Conservation (phyloP, 2,888 invertebrate species). For the Chaetoderma sp. region DNA sequence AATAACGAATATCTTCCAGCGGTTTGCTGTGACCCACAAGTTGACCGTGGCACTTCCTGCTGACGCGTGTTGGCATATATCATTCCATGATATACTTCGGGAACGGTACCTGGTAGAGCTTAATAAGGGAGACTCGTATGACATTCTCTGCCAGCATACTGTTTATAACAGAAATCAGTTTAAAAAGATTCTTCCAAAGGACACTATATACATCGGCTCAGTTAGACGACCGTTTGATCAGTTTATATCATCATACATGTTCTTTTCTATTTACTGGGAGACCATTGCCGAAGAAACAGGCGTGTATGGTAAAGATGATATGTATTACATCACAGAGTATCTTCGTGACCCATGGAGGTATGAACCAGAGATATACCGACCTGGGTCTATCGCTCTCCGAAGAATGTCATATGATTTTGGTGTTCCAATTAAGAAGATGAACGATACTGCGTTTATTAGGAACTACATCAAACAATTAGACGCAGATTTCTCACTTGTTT, state of each 20-base stretch:
- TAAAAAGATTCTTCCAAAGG: background rate
- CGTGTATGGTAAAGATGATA: background rate
- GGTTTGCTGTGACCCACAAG: background rate
- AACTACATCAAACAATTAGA: background rate
- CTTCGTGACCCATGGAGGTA: background rate
- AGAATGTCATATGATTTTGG: background rate
- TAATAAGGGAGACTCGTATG: background rate
- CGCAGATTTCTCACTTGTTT: background rate
- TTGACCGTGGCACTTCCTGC: background rate
- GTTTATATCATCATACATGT: background rate
- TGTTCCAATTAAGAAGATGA: background rate
- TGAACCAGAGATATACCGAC: background rate
- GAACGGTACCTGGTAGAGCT: background rate
- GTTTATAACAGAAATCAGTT: conserved; percentile 1
- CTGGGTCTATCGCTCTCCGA: background rate
- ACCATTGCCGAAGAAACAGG: background rate
- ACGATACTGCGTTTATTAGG: background rate
- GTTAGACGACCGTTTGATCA: background rate
- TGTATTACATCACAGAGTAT: background rate
- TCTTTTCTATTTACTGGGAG: background rate
- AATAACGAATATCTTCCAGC: background rate
- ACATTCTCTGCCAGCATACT: background rate
- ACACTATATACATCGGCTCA: background rate
- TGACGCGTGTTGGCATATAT: background rate
- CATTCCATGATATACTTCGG: background rate